Percentiles rank a stretch among this genome's conserved stretches.
phyloP scores from a whole-genome alignment of 2,113 vertebrate genomes.

The Tragelaphus buxtoni region DNA sequence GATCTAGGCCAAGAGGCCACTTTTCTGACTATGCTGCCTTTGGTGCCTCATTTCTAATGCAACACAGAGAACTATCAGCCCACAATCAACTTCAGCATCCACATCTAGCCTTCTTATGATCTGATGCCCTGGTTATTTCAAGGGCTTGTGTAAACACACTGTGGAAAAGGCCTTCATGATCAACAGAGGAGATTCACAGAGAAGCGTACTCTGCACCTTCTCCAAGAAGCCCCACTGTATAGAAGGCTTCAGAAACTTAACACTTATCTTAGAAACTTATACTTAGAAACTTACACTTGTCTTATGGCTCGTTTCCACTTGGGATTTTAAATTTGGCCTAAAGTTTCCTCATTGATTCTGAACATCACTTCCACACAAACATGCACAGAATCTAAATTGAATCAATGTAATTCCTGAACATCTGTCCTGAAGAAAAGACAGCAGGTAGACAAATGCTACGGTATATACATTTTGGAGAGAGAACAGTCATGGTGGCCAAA shows the following conservation, averaged over 20 bases:
- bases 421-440: constrained; percentile 59
- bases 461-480: constrained; percentile 34
- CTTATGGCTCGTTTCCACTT: constrained; percentile 56
- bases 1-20: background rate
- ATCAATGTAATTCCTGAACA: constrained; percentile 38
- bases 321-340: constrained; percentile 21
- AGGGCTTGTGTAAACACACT: constrained; percentile 36
- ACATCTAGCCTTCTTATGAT: background rate
- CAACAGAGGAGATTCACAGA: constrained; percentile 34
- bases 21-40: constrained; percentile 17
- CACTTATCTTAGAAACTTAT: background rate
- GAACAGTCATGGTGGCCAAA: background rate
- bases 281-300: background rate
- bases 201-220: background rate
- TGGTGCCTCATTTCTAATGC: background rate
- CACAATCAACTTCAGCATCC: background rate
- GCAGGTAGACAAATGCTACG: constrained; percentile 60
- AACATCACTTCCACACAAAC: background rate
- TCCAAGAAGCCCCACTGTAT: background rate
- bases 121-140: background rate
- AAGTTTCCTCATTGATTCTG: constrained; percentile 28
- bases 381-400: background rate
- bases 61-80: background rate
- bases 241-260: background rate
- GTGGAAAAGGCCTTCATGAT: constrained; percentile 19